Percentiles rank a stretch among this genome's conserved stretches.
phyloP scores from a whole-genome alignment of 2,888 invertebrate species.

The Serrognathus titanus region DNA sequence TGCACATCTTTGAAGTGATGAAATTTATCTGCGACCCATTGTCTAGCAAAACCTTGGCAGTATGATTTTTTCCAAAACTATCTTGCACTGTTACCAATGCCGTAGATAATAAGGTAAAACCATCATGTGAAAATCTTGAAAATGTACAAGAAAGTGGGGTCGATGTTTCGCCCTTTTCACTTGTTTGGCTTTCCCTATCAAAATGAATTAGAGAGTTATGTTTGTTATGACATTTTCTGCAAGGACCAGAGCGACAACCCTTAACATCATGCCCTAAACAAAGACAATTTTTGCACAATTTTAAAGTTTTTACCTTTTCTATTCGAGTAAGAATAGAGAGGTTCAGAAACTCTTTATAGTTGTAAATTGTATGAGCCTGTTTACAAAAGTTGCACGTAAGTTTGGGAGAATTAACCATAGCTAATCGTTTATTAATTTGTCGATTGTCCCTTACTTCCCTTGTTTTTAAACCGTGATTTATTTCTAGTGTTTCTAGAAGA shows the following conservation, averaged over 20 bases:
- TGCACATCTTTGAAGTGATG: slow-evolving; percentile 11
- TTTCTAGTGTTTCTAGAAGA: slow-evolving; percentile 8
- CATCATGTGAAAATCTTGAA: too few species aligned
- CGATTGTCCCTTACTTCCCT: not conserved
- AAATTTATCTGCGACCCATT: slow-evolving; percentile 20
- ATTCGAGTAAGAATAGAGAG: not conserved
- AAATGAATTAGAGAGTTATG: slow-evolving; percentile 20
- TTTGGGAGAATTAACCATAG: not conserved
- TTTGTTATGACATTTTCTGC: slow-evolving; percentile 13
- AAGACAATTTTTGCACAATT: slow-evolving; percentile 16
- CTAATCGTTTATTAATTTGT: not conserved
- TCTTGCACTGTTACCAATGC: slow-evolving; percentile 9
- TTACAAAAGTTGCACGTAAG: not conserved
- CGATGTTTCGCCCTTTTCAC: too few species aligned
- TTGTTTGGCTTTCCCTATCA: too few species aligned
- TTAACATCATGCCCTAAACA: slow-evolving; percentile 9
- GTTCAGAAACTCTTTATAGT: slow-evolving; percentile 5
- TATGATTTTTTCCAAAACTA: not conserved
- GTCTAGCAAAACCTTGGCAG: slow-evolving; percentile 17
- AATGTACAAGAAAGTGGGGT: too few species aligned
- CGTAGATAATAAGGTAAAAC: slow-evolving; percentile 15
- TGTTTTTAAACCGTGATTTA: not conserved
- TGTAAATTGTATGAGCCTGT: not conserved
- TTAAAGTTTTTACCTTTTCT: too few species aligned
- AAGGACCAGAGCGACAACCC: slow-evolving; percentile 14